Base-by-base conservation (phyloP, 2,113 vertebrate species). In the Nothobranchius furzeri region DNA sequence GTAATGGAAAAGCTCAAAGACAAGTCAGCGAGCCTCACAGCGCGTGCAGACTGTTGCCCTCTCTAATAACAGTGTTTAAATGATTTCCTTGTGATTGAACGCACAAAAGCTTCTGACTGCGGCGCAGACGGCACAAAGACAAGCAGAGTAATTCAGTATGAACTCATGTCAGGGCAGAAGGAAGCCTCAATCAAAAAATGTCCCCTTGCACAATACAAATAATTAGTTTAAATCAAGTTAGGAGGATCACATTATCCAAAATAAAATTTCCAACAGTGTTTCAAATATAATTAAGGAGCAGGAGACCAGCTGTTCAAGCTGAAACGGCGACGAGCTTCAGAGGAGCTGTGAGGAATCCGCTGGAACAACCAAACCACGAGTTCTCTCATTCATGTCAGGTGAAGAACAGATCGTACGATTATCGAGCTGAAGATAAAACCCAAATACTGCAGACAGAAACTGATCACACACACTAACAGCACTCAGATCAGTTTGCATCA, bases 231-330 rank as follows among this genome's bases (percentile, higher is more conserved):
- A 90, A 93, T 84, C 72, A 57, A 83, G 76, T 91, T 92, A 88
- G 81, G 75, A 87, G 88, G 88, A 92, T 92, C 86, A 83, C 79
- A 90, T 93, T 91, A 90, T 88, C 78, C 80, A 78, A 87, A 89
- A 92, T 88, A 85, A 86, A 86, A 88, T 76, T 88, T 86, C 82
- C 75, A 72, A 85, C 80, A 78, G 86, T 78, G 87, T 85, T 85
- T 83, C 15, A 81, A 88, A 93, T 90, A 56, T 4, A 81, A 91
- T 93, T 80, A 89, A 15, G 40, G 50, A 72, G 48, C 25, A 71
- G 87, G 85, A 85, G 73, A 79, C 82, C 80, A 85, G 81, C 76
- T 87, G 84, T 87, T 89, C 85, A 79, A 76, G 67, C 60, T 68
- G 57, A 85, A 81, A 82, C 70, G 58, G 65, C 60, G 78, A 43